These are phyloP conservation scores for Laticauda laticaudata DNA, from an alignment of 2,113 vertebrate species.

Conservation along the genomic window DNA sequence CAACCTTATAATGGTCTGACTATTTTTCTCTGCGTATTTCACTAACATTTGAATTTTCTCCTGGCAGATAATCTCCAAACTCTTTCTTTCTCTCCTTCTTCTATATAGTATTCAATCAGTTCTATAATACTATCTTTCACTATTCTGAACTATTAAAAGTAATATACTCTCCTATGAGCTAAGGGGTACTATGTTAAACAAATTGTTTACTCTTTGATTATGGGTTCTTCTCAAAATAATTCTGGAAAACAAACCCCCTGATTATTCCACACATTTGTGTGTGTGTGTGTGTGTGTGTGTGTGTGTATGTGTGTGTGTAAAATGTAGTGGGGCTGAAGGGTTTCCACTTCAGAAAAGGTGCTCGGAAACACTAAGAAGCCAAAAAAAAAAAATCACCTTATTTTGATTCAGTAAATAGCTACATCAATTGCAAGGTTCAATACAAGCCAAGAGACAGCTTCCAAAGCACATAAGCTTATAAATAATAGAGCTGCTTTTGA, in stretches of 20 bases:
- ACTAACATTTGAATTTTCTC: neutral
- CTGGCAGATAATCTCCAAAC: neutral
- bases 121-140: neutral
- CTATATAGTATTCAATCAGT: neutral
- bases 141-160: neutral
- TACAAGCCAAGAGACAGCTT: neutral
- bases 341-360: neutral
- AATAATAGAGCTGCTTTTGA: neutral
- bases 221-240: neutral
- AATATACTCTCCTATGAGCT: neutral
- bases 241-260: neutral
- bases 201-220: neutral
- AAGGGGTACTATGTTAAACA: neutral
- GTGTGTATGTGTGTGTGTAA: neutral
- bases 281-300: neutral
- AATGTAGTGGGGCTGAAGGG: neutral
- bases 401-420: neutral
- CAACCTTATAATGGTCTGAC: neutral
- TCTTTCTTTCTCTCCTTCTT: neutral
- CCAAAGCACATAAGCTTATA: neutral
- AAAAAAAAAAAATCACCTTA: neutral
- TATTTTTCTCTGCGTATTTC: neutral
- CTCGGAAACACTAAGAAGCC: neutral
- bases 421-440: neutral
- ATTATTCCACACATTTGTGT: neutral